Percentiles rank a stretch among this genome's conserved stretches.
Conservation (phyloP, 1,140 invertebrate species). For the Trichogramma pretiosum region DNA sequence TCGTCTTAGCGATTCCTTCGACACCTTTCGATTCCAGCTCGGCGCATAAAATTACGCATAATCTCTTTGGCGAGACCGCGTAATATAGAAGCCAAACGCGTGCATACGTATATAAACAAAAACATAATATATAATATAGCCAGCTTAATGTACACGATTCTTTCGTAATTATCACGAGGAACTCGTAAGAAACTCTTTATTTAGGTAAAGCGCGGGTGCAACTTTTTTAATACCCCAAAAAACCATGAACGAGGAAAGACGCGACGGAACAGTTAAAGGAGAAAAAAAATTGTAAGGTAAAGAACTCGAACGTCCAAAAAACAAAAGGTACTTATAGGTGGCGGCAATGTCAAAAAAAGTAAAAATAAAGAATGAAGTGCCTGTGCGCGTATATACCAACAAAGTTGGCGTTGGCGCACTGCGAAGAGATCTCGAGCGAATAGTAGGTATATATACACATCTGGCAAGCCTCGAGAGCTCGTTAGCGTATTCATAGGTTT, state of each 20-base stretch:
- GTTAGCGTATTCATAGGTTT: slow-evolving; percentile 46
- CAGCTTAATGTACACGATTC: background rate
- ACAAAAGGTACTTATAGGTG: no score
- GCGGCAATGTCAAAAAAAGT: slow-evolving; percentile 3
- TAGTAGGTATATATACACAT: no score
- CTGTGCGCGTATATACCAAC: slow-evolving; percentile 6
- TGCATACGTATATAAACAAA: no score
- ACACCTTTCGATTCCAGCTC: no score
- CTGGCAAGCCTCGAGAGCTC: slow-evolving; percentile 23
- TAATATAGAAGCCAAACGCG: no score
- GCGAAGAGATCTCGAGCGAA: slow-evolving; percentile 13
- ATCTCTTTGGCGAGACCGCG: background rate
- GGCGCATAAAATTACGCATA: slow-evolving; percentile 17
- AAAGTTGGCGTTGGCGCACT: background rate
- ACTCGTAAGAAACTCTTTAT: slow-evolving; percentile 8
- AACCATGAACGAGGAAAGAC: background rate
- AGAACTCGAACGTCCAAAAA: no score
- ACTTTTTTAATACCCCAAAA: slow-evolving; percentile 6
- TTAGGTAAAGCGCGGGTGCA: no score
- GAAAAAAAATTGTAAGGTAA: background rate
- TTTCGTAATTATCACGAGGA: slow-evolving; percentile 13
- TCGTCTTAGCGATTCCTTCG: no score
- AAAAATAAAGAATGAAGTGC: background rate
- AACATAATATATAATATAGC: no score
- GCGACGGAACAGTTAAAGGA: background rate